These are phyloP conservation scores for Cephonodes hylas DNA, from an alignment of 2,888 invertebrate genomes.

Conservation along the genomic window DNA sequence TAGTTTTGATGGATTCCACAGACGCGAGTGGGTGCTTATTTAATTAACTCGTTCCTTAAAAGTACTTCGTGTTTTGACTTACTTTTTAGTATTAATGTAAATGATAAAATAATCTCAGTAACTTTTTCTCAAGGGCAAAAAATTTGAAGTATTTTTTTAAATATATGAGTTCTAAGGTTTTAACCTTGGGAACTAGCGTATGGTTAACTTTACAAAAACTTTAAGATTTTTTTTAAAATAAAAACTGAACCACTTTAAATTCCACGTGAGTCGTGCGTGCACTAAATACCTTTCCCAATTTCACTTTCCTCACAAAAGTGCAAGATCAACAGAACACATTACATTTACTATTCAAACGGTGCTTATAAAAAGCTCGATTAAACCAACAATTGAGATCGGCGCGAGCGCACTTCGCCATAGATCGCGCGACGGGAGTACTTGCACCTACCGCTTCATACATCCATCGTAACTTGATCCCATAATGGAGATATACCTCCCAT, in stretches of 20 bases:
- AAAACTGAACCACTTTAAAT: neutral
- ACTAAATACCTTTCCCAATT: neutral
- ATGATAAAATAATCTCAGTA: neutral
- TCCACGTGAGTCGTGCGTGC: slow-evolving; percentile 16
- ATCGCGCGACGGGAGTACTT: slow-evolving; percentile 68
- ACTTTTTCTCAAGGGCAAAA: too few relatives aligned
- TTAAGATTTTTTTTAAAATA: neutral
- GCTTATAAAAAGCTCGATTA: slow-evolving; percentile 72
- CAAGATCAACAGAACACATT: slow-evolving; percentile 13
- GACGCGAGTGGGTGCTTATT: slow-evolving; percentile 33
- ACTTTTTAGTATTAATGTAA: neutral
- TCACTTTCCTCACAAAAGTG: slow-evolving; percentile 8
- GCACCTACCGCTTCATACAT: slow-evolving; percentile 38
- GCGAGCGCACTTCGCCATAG: slow-evolving; percentile 67
- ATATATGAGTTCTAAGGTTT: too few relatives aligned
- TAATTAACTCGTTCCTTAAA: slow-evolving; percentile 20
- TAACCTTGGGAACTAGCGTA: too few relatives aligned
- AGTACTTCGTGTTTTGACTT: neutral
- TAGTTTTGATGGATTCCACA: slow-evolving; percentile 56
- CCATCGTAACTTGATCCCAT: slow-evolving; percentile 32
- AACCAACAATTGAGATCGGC: slow-evolving; percentile 73
- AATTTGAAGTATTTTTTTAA: too few relatives aligned
- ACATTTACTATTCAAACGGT: slow-evolving; percentile 58
- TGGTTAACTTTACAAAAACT: too few relatives aligned
- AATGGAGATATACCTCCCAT: slow-evolving; percentile 11